Base-by-base conservation (phyloP, 2,113 vertebrate species). In the Dissostichus mawsoni region DNA sequence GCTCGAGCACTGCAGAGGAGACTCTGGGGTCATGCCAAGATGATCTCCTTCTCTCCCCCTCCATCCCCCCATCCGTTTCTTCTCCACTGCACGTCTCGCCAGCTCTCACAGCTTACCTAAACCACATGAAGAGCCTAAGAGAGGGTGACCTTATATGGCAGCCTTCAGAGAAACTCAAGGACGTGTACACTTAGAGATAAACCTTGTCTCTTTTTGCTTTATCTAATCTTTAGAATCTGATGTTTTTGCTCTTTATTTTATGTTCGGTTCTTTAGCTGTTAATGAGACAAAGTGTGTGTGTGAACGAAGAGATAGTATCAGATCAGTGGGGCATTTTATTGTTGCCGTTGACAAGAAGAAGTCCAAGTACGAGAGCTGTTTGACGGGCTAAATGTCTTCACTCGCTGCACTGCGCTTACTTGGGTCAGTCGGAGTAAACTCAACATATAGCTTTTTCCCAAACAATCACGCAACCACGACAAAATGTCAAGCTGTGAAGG, bases 181-280 rank as follows among this genome's bases (percentile, higher is more conserved):
- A 86, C 57, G 50, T 20, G 74, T 18, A 81, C 72, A 59, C 75
- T 72, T 20, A n/a, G 65, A 92, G 82, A 90, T 90, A 80, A 88
- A 84, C 59, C 51, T 41, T 8, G n/a, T 36, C 61, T 45, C 8
- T 33, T 70, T 17, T 56, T 20, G 12, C 83, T 85, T 80, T 67
- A 90, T 89, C 89, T 91, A 65, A 85, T 91, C 90, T 89, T 23
- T 83, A 2, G 76, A 86, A 92, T 93, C 92, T 61, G 68, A 76
- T 88, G 78, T 86, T 85, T 80, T 80, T 80, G 61, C 84, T 72
- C 72, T 88, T 78, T 87, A 84, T 90, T 88, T 92, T 82, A 58
- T 70, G 71, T 44, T 76, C 78, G 64, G 66, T 81, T 87, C 68
- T 80, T 80, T 36, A 76, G 68, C 76, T 75, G 69, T 81, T 88